Percentiles rank a stretch among this genome's conserved stretches.
phyloP scores from a whole-genome alignment of 1,140 invertebrate species.

The Diprion similis region DNA sequence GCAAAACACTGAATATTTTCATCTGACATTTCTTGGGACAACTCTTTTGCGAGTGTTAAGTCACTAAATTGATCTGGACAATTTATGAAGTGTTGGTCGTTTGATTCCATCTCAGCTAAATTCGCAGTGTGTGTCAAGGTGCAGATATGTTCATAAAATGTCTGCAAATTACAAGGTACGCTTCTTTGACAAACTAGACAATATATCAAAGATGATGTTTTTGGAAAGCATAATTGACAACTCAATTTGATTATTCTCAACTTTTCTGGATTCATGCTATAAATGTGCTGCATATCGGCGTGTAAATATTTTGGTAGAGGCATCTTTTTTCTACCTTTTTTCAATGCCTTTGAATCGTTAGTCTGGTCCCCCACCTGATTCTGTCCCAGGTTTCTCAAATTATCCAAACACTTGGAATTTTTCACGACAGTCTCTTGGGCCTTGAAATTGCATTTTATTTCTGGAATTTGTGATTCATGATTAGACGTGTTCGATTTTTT shows the following conservation, averaged over 20 bases:
- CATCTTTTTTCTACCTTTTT: too few species aligned
- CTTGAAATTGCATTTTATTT: too few species aligned
- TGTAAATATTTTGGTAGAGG: not conserved
- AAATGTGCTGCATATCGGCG: conserved; percentile 24
- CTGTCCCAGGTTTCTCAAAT: too few species aligned
- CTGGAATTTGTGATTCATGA: too few species aligned
- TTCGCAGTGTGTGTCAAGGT: conserved; percentile 20
- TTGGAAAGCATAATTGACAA: not conserved
- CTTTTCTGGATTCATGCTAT: conserved; percentile 11
- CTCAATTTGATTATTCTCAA: conserved; percentile 20
- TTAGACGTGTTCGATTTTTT: too few species aligned
- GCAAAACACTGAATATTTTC: conserved; percentile 13
- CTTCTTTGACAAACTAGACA: conserved; percentile 28
- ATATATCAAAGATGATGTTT: conserved; percentile 9
- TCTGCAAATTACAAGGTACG: conserved; percentile 19
- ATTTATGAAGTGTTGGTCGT: conserved; percentile 14
- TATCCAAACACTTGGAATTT: too few species aligned
- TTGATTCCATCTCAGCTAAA: conserved; percentile 17
- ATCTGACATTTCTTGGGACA: conserved; percentile 19
- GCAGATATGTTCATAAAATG: conserved; percentile 25
- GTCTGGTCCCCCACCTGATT: too few species aligned
- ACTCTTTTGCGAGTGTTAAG: conserved; percentile 24
- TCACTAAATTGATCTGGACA: conserved; percentile 14
- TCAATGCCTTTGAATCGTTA: too few species aligned
- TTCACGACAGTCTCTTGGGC: too few species aligned